Evolutionary conservation across 2,113 vertebrate species (phyloP), one percentile per base, ranked within the genome.

Genomic region (Ovibos moschatus): DNA sequence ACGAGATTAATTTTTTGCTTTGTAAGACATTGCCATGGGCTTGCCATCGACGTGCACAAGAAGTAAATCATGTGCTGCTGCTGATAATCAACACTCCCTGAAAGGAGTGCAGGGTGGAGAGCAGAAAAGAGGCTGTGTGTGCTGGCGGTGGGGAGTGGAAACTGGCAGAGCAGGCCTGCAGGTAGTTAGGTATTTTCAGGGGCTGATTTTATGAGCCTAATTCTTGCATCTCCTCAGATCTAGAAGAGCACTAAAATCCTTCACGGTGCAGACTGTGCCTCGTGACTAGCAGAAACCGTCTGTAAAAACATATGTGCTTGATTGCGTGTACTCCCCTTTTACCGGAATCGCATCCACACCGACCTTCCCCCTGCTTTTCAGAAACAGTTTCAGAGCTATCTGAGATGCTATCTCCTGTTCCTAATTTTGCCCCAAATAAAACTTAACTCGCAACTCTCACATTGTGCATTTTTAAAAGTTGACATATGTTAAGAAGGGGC

Each of bases 331-430:
- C 71, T 25, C 71, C 21, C n/a, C 36, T 43, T 43, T 43, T 11
- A 13, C 2, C 1, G 1, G 21, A 74, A 74, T 25, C 71, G 14
- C 23, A 27, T 25, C 36, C 23, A 43, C 3, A 25, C 36, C 0
- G 12, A 43, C 23, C 3, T 27, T 14, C 23, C 36, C 67, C 23
- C 12, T 27, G 71, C 36, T 40, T 27, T 36, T 43, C 40, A 71
- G 71, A 40, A 76, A 14, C 36, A 76, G 71, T 76, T 76, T 43
- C 12, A 25, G 21, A 25, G 23, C 36, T 43, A 27, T 43, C 36
- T 76, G 71, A 43, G 36, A 7, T 76, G 71, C 71, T 27, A 76
- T 27, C 71, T 76, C 36, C 23, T 76, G 36, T 23, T 43, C 21
- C 21, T 76, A 76, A 25, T 76, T 74, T 40, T 71, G 67, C 67